Evolutionary conservation across 2,888 invertebrate genomes (phyloP).

Genomic region (Teinopalpus imperialis): DNA sequence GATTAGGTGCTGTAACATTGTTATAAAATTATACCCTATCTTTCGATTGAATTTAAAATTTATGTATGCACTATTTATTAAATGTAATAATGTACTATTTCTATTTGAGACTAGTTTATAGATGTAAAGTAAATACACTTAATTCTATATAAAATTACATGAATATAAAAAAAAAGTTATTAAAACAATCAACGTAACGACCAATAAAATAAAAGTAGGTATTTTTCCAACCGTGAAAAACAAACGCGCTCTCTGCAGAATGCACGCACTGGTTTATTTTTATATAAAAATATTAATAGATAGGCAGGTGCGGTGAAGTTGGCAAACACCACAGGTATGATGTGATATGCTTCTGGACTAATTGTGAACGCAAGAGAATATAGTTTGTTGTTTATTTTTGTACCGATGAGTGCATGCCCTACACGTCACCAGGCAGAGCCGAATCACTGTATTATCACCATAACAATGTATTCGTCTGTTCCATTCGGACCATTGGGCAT

Average conservation of each 20-base stretch:
- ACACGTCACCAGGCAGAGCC: slow-evolving; percentile 9
- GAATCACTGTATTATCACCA: slow-evolving; percentile 40
- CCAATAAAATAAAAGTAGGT: slow-evolving; percentile 1
- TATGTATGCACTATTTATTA: too few species aligned
- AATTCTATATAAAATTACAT: too few species aligned
- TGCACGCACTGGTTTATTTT: slow-evolving; percentile 53
- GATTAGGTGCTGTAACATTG: too few species aligned
- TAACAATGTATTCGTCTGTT: slow-evolving; percentile 30
- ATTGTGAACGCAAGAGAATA: slow-evolving; percentile 58
- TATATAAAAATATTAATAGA: slow-evolving; percentile 76
- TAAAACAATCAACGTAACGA: background rate
- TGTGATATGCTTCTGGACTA: slow-evolving; percentile 65
- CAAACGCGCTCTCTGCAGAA: slow-evolving; percentile 19
- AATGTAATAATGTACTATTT: too few species aligned
- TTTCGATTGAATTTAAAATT: too few species aligned
- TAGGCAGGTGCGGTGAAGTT: slow-evolving; percentile 70
- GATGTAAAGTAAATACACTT: too few species aligned
- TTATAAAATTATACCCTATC: too few species aligned
- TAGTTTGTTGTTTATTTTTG: slow-evolving; percentile 51
- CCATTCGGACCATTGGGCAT: slow-evolving; percentile 45
- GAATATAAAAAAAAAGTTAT: too few species aligned
- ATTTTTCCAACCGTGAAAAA: slow-evolving; percentile 15
- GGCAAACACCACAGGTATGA: slow-evolving; percentile 57
- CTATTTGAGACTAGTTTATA: too few species aligned
- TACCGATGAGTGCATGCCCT: slow-evolving; percentile 41